These are phyloP conservation scores for Drosophila lutescens DNA, from an alignment of 2,888 invertebrate species.

Conservation along the genomic window DNA sequence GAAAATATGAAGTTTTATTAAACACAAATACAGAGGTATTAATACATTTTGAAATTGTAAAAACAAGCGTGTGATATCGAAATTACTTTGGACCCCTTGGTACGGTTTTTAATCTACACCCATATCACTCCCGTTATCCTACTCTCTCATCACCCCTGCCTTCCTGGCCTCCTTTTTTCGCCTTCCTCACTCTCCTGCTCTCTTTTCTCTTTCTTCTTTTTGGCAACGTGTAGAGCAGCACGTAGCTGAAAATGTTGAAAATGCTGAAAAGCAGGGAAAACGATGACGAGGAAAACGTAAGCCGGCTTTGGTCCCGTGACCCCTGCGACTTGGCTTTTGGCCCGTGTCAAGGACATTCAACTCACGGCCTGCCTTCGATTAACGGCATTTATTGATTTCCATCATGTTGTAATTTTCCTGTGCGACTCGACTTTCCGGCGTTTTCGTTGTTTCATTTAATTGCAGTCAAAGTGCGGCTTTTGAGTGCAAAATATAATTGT, in stretches of 20 bases:
- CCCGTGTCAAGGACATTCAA: slow-evolving; percentile 69
- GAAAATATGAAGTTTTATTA: neutral
- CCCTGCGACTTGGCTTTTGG: slow-evolving; percentile 29
- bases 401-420: slow-evolving; percentile 20
- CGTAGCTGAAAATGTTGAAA: slow-evolving; percentile 49
- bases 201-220: slow-evolving; percentile 4
- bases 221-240: slow-evolving; percentile 54
- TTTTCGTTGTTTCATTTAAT: slow-evolving; percentile 1
- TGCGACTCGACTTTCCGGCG: slow-evolving; percentile 11
- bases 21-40: neutral
- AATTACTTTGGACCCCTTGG: neutral
- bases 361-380: slow-evolving; percentile 38
- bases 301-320: slow-evolving; percentile 35
- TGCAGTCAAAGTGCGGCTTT: slow-evolving; percentile 15
- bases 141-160: neutral
- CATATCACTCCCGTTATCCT: slow-evolving; percentile 4
- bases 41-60: neutral
- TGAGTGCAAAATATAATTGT: slow-evolving; percentile 6
- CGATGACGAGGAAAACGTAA: neutral
- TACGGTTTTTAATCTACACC: neutral
- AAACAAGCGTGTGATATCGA: no score
- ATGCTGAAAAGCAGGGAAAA: neutral
- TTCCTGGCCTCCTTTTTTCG: slow-evolving; percentile 5
- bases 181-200: slow-evolving; percentile 8
- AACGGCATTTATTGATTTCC: slow-evolving; percentile 46